Evolutionary conservation across 2,797 vertebrate genomes (phyloP), one percentile per base, ranked within the genome.

Genomic region (Halcyon leucocephala): DNA sequence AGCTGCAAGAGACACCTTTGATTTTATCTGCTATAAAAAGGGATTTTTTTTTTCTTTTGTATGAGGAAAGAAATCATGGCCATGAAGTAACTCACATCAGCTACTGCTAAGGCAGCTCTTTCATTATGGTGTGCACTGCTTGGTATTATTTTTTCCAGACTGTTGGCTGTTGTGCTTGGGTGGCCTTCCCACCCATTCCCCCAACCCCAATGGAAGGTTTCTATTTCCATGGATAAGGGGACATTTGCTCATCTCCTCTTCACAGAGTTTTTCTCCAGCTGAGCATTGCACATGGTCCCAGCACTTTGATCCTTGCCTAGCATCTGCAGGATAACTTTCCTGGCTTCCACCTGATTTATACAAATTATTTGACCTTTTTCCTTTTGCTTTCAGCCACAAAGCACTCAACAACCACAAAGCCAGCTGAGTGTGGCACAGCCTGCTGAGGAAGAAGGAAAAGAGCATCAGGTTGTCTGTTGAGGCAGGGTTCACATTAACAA

Each of bases 41-140:
- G 33, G 57, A 49, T 69, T 64, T 65, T 93, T 65, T 93, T 95
- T 93, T 96, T 70, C 55, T 94, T 93, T 93, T 31, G 24, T 60
- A 77, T 6, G 39, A 93, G 71, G 46, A 96, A 90, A 91, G 51
- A 89, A 94, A 94, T 86, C 81, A 81, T 28, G 82, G 81, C 81
- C 73, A 76, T 70, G 90, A 95, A 96, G 93, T 46, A 95, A 62
- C 73, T 87, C 57, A 14, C 64, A 80, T 93, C 96, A 86, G 91
- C 95, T 96, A 95, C 80, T 95, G 60, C 86, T 94, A 84, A 92
- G 96, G 90, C 77, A 87, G 91, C 77, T 95, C 83, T 90, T 94
- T 71, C 86, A 37, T 73, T 82, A 64, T 4, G 22, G 39, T 3
- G 4, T 25, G 89, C 42, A 26, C 93, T 94, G 24, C 73, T 81